Percentiles rank a stretch among this genome's conserved stretches.
Conservation (phyloP, 1,140 invertebrate species). For the Propsilocerus akamusi region DNA sequence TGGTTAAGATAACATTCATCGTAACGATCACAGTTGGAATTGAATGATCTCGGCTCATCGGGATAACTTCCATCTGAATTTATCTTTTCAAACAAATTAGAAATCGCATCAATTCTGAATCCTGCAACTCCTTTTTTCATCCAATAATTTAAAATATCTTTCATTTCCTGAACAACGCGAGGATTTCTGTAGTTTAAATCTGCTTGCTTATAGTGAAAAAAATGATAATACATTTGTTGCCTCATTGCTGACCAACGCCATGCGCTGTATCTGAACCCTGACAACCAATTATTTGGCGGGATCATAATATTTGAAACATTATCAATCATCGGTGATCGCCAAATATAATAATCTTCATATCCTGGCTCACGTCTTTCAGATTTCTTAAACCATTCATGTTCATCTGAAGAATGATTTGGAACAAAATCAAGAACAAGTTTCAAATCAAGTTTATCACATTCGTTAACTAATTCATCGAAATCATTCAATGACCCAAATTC, state of each 20-base stretch:
- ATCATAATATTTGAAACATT: conserved; percentile 7
- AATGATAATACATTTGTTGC: conserved; percentile 32
- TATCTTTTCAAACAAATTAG: conserved; percentile 38
- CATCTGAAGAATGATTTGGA: conserved; percentile 48
- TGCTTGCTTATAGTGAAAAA: conserved; percentile 31
- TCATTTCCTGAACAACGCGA: conserved; percentile 30
- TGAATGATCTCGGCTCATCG: conserved; percentile 26
- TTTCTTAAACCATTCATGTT: conserved; percentile 41
- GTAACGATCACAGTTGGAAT: conserved; percentile 20
- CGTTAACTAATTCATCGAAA: conserved; percentile 30
- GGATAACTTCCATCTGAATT: conserved; percentile 22
- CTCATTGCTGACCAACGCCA: conserved; percentile 27
- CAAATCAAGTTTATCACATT: conserved; percentile 18
- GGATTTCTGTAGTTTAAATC: conserved; percentile 44
- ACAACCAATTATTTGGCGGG: conserved; percentile 9
- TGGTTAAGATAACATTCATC: conserved; percentile 30
- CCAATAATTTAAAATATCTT: conserved; percentile 49
- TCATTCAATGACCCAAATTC: conserved; percentile 42
- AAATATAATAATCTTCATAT: conserved; percentile 42
- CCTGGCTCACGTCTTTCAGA: conserved; percentile 28
- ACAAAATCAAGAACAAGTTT: conserved; percentile 45
- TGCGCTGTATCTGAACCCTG: conserved; percentile 15
- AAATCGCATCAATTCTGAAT: conserved; percentile 47
- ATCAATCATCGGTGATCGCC: conserved; percentile 28
- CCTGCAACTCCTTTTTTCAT: conserved; percentile 53